Conservation (phyloP, 2,113 vertebrate genomes). For the Pelecanus crispus region DNA sequence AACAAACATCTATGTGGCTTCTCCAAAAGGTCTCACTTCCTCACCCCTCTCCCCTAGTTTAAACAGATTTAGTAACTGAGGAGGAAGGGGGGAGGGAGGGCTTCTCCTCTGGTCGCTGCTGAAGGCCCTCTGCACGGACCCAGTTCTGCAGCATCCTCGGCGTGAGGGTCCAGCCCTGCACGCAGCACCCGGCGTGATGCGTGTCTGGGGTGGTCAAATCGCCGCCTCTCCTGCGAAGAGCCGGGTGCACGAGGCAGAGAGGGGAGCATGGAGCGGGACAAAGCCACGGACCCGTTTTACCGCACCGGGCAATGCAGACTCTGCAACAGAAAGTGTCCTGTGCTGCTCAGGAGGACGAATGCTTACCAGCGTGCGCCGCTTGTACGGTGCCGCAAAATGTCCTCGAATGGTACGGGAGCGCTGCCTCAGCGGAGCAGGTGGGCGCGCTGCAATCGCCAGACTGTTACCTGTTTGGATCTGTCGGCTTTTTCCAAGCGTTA, state of each 20-base stretch:
- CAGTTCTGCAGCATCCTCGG: not conserved
- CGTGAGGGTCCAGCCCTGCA: not conserved
- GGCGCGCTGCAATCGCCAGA: accelerated
- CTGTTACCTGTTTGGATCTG: not conserved
- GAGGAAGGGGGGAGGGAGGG: not conserved
- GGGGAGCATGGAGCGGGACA: not conserved
- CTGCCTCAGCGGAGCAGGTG: accelerated
- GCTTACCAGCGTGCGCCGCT: accelerated
- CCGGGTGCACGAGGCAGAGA: not conserved
- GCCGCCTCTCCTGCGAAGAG: accelerated
- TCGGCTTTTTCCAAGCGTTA: not conserved
- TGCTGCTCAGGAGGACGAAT: not conserved
- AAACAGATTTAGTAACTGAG: constrained; percentile 67
- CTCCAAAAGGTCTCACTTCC: constrained; percentile 73
- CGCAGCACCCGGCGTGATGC: accelerated
- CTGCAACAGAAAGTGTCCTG: not conserved
- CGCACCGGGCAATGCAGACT: accelerated
- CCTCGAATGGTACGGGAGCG: accelerated
- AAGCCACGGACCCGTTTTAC: accelerated
- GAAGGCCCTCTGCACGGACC: not conserved
- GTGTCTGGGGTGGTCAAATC: accelerated
- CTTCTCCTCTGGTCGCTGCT: not conserved
- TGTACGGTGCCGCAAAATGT: accelerated
- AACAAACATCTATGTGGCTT: constrained; percentile 79
- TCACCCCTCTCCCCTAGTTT: constrained; percentile 72